Evolutionary conservation across 2,113 vertebrate genomes (phyloP).

Genomic region (Hyperopisus bebe): DNA sequence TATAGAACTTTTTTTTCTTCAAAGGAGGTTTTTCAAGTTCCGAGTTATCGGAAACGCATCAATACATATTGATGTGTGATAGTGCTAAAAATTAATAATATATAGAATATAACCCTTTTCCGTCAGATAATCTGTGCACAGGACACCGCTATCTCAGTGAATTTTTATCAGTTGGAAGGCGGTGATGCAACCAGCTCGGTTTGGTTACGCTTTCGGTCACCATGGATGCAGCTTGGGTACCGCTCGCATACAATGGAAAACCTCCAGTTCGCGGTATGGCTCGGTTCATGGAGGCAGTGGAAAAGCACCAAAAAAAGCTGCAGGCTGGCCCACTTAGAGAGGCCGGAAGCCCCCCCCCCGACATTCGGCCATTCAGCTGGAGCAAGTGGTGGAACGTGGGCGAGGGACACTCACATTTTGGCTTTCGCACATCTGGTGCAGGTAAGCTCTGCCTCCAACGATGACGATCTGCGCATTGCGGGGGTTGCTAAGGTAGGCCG

Average conservation of each 20-base stretch:
- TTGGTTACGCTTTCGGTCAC: not conserved
- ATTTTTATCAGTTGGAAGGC: not conserved
- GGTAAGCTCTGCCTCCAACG: slow-evolving; percentile 71
- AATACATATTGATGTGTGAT: not conserved
- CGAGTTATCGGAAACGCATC: not conserved
- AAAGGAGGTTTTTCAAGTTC: not conserved
- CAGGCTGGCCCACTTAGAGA: not conserved
- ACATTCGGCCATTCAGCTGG: not conserved
- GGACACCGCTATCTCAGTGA: not conserved
- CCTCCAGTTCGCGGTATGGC: not conserved
- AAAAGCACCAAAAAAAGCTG: not conserved
- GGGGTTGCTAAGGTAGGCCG: slow-evolving; percentile 72
- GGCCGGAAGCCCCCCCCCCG: not conserved
- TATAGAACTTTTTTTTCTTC: not conserved
- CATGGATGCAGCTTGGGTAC: not conserved
- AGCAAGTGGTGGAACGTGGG: not conserved
- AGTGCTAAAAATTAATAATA: not conserved
- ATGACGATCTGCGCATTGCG: slow-evolving; percentile 76
- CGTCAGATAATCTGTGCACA: not conserved
- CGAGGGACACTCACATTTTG: slow-evolving; percentile 56
- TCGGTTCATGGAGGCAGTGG: not conserved
- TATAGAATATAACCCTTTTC: not conserved
- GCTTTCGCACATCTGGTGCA: slow-evolving; percentile 72
- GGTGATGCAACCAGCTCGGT: not conserved
- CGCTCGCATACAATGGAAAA: not conserved